phyloP scores from a whole-genome alignment of 1,140 invertebrate species.

The Zophobas atratus region DNA sequence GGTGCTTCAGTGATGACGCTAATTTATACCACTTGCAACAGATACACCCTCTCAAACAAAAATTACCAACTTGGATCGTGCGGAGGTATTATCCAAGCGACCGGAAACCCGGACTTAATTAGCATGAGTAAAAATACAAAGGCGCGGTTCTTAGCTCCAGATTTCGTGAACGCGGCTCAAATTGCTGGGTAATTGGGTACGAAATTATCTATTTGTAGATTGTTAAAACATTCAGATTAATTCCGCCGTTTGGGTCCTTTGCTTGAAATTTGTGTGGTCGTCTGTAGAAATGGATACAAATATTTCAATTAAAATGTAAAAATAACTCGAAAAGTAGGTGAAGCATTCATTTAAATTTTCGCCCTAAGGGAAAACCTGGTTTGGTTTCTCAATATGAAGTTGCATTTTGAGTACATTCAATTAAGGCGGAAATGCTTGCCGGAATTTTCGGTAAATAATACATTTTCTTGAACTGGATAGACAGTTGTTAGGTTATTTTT shows the following conservation, averaged over 20 bases:
- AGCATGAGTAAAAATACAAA: conserved; percentile 1
- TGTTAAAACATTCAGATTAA: neutral
- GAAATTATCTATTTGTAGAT: conserved; percentile 13
- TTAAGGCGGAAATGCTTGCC: too few species aligned
- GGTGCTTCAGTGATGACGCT: conserved; percentile 18
- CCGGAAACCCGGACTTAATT: conserved; percentile 34
- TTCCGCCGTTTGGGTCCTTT: conserved; percentile 3
- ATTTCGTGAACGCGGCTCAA: neutral
- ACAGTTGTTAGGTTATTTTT: too few species aligned
- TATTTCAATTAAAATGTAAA: too few species aligned
- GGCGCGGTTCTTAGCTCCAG: neutral
- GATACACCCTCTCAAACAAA: conserved; percentile 35
- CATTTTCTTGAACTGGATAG: too few species aligned
- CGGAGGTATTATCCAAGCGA: conserved; percentile 23
- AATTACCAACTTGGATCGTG: conserved; percentile 21
- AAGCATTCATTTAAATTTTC: too few species aligned
- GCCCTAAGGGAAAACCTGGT: too few species aligned
- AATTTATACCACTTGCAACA: conserved; percentile 42
- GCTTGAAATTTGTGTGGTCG: too few species aligned
- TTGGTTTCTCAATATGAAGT: too few species aligned
- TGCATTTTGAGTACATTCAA: too few species aligned
- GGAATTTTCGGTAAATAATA: too few species aligned
- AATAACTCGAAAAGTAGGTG: too few species aligned
- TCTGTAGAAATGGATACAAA: too few species aligned
- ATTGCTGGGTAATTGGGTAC: conserved; percentile 15